A percentile compares a stretch with the other conserved stretches of the same genome.
Evolutionary conservation across 1,140 invertebrate species (phyloP).

Genomic region (Periplaneta americana): DNA sequence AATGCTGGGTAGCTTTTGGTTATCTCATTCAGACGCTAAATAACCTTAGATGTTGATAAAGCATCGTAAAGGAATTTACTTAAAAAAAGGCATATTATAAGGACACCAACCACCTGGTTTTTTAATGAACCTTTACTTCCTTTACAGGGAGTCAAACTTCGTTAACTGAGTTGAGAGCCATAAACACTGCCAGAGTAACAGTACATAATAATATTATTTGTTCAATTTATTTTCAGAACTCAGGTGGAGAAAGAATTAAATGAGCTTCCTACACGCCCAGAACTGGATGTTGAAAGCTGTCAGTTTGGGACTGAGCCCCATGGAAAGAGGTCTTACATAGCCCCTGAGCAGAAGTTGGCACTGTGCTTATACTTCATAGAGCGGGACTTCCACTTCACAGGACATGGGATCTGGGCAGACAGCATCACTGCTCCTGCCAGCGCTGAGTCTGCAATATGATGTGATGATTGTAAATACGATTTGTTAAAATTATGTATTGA

Average conservation of each 20-base stretch:
- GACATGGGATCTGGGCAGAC: constrained; percentile 37
- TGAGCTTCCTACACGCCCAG: not conserved
- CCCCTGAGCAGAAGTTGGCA: not conserved
- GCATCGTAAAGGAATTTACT: too few relatives aligned
- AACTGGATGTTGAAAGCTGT: not conserved
- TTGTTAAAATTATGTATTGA: too few relatives aligned
- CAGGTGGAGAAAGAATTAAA: not conserved
- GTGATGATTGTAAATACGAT: too few relatives aligned
- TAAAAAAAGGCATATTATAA: too few relatives aligned
- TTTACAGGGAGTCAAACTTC: too few relatives aligned
- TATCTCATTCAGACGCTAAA: too few relatives aligned
- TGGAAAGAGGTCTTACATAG: constrained; percentile 16
- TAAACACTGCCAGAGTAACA: too few relatives aligned
- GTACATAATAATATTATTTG: not conserved
- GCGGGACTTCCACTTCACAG: constrained; percentile 38
- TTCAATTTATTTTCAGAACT: not conserved
- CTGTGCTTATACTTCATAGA: constrained; percentile 40
- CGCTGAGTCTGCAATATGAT: not conserved
- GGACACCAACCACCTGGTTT: too few relatives aligned
- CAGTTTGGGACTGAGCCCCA: not conserved
- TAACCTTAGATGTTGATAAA: too few relatives aligned
- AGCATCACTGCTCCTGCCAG: not conserved
- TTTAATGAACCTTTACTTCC: too few relatives aligned
- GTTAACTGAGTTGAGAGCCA: too few relatives aligned
- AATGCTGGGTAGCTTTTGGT: too few relatives aligned